Percentiles rank a stretch among this genome's conserved stretches.
These are phyloP conservation scores for Ophion obscuratus DNA, from an alignment of 2,888 invertebrate genomes.

Conservation along the genomic window DNA sequence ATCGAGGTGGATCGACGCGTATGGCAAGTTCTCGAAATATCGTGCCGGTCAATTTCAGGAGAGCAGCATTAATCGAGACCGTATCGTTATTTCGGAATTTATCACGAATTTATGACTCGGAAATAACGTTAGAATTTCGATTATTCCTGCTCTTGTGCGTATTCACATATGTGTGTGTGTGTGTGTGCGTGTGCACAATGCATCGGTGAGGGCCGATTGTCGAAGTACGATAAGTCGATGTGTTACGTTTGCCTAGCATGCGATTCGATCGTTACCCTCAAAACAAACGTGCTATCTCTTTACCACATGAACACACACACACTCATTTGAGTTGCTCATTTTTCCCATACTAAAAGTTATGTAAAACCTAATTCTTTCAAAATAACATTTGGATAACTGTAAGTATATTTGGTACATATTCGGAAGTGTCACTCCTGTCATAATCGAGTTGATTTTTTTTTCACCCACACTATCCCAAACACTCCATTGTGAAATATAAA, in stretches of 20 bases:
- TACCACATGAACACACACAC: background rate
- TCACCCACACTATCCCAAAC: too few species aligned
- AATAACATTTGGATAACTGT: too few species aligned
- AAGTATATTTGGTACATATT: too few species aligned
- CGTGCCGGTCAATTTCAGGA: too few species aligned
- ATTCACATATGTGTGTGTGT: background rate
- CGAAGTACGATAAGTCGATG: conserved; percentile 51
- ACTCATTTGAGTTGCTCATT: too few species aligned
- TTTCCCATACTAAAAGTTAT: too few species aligned
- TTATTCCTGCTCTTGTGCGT: background rate
- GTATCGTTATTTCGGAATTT: background rate
- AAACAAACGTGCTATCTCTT: conserved; percentile 50
- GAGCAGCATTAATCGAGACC: background rate
- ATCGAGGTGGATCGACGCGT: background rate
- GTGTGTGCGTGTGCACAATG: background rate
- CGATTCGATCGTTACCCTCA: conserved; percentile 67
- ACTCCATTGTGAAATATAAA: too few species aligned
- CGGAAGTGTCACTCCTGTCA: too few species aligned
- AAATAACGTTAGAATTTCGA: conserved; percentile 5
- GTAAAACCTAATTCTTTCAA: too few species aligned
- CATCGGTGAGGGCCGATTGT: conserved; percentile 48
- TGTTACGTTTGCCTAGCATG: conserved; percentile 64
- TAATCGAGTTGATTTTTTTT: too few species aligned
- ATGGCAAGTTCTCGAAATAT: conserved; percentile 5
- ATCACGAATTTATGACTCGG: background rate